phyloP scores from a whole-genome alignment of 2,888 invertebrate species.

The Caprella mutica region DNA sequence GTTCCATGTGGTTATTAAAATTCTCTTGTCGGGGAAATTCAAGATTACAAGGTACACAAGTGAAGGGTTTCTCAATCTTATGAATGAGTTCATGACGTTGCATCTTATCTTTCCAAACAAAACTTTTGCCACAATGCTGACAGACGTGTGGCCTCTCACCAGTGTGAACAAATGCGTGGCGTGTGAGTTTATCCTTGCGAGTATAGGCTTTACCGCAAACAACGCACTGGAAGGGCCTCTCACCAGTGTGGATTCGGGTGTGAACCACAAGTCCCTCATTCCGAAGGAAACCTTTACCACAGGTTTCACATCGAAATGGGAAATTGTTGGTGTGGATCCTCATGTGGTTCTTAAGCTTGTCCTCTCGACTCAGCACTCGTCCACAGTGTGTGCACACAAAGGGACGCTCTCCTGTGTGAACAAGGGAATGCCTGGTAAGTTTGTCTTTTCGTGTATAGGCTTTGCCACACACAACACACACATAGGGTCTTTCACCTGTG shows the following conservation, averaged over 20 bases:
- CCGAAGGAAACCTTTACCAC: slow-evolving; percentile 33
- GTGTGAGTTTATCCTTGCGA: slow-evolving; percentile 31
- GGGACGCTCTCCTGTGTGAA: slow-evolving; percentile 32
- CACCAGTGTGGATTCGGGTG: slow-evolving; percentile 31
- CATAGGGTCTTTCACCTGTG: slow-evolving; percentile 32
- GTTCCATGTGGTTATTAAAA: slow-evolving; percentile 30
- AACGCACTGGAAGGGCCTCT: slow-evolving; percentile 30
- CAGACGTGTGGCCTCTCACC: slow-evolving; percentile 33
- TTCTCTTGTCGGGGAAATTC: slow-evolving; percentile 31
- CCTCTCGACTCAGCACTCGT: slow-evolving; percentile 28
- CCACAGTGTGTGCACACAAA: slow-evolving; percentile 34
- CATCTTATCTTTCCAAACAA: slow-evolving; percentile 32
- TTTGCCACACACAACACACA: slow-evolving; percentile 31
- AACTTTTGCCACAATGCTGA: slow-evolving; percentile 33
- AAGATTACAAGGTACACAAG: slow-evolving; percentile 32
- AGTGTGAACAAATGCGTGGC: slow-evolving; percentile 33
- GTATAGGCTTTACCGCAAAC: slow-evolving; percentile 32
- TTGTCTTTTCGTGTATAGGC: slow-evolving; percentile 33
- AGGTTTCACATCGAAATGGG: slow-evolving; percentile 30
- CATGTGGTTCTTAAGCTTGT: slow-evolving; percentile 31
- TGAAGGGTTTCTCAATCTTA: slow-evolving; percentile 31
- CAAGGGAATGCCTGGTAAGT: slow-evolving; percentile 30
- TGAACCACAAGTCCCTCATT: slow-evolving; percentile 32
- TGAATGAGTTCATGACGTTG: slow-evolving; percentile 33
- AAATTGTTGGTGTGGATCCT: slow-evolving; percentile 32